Evolutionary conservation across 53 echinoderm and acorn worm genomes (phyloP).

Genomic region (Antedon mediterranea): DNA sequence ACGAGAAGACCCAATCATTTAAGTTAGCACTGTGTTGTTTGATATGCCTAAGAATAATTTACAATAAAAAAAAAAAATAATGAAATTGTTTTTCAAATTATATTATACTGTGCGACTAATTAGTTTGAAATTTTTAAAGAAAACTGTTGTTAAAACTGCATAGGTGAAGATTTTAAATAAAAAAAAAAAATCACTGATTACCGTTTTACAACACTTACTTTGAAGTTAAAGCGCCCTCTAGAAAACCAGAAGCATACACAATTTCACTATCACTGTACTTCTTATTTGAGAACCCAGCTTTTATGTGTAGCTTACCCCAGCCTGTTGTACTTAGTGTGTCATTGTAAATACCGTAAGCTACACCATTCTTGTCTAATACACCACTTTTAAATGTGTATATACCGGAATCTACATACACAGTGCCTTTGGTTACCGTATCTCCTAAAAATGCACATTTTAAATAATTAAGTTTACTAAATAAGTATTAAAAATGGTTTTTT

Average conservation of each 20-base stretch:
- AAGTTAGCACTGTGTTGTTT: conserved; percentile 48
- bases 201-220: conserved; percentile 28
- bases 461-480: no score
- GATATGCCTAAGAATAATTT: conserved; percentile 70
- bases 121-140: no score
- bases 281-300: conserved; percentile 28
- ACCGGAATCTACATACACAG: conserved; percentile 3
- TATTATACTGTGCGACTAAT: no score
- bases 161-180: no score
- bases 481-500: no score
- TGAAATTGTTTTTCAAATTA: no score
- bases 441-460: not conserved
- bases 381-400: conserved; percentile 36
- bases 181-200: no score
- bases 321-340: conserved; percentile 55
- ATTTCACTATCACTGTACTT: conserved; percentile 27
- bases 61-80: not conserved
- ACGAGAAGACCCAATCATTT: conserved; percentile 24
- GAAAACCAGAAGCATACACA: conserved; percentile 61
- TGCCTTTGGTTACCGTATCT: not conserved
- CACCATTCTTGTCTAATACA: conserved; percentile 28
- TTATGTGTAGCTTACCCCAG: conserved; percentile 73
- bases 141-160: no score
- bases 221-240: conserved; percentile 68
- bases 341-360: conserved; percentile 67